phyloP scores from a whole-genome alignment of 2,888 invertebrate species.

The Poecilus cupreus region DNA sequence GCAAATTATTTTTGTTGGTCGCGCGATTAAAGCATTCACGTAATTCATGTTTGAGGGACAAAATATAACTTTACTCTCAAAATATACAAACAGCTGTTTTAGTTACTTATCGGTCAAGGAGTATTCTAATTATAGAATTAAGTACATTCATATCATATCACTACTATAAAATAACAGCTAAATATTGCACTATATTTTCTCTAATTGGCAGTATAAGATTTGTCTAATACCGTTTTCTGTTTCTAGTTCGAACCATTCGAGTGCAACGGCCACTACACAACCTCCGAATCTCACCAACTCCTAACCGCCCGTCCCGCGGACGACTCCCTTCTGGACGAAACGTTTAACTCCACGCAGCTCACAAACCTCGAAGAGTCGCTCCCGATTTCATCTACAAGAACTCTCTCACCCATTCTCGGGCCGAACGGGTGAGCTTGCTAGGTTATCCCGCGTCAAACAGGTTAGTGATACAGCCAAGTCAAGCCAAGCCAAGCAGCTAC shows the following conservation, averaged over 20 bases:
- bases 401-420: conserved; percentile 68
- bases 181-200: too few species aligned
- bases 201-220: too few species aligned
- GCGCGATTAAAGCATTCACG: too few species aligned
- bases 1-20: too few species aligned
- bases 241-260: conserved; percentile 46
- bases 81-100: too few species aligned
- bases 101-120: too few species aligned
- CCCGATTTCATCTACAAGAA: conserved; percentile 63
- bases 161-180: too few species aligned
- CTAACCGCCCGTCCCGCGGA: conserved; percentile 34
- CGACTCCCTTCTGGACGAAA: conserved; percentile 62
- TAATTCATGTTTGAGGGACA: too few species aligned
- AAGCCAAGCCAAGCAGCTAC: conserved; percentile 23
- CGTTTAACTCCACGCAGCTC: conserved; percentile 67
- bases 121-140: too few species aligned
- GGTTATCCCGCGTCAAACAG: conserved; percentile 16
- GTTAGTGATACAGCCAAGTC: conserved; percentile 41
- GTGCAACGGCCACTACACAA: conserved; percentile 59
- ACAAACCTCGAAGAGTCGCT: conserved; percentile 68
- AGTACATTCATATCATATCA: too few species aligned
- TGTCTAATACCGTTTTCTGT: neutral
- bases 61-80: too few species aligned
- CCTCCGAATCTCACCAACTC: conserved; percentile 55
- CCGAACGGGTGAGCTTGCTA: conserved; percentile 69